Evolutionary conservation across 2,113 vertebrate genomes (phyloP).

Genomic region (Hypocryptadius cinnamomeus): DNA sequence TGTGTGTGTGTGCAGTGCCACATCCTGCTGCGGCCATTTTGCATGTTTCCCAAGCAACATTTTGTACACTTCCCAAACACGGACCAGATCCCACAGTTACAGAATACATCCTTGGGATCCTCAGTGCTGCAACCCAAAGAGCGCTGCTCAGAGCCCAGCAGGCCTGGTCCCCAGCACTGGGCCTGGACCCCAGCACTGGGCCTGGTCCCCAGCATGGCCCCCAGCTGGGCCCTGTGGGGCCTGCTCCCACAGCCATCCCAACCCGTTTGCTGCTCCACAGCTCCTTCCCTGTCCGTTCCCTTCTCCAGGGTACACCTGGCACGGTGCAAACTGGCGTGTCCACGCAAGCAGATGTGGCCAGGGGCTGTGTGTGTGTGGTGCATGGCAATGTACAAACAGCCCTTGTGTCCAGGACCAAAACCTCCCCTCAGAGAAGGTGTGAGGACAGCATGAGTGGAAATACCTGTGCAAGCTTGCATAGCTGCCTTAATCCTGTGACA

Average conservation of each 20-base stretch:
- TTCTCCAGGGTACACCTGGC: not conserved
- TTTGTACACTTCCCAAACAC: not conserved
- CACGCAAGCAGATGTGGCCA: not conserved
- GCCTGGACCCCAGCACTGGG: no score
- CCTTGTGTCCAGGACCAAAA: not conserved
- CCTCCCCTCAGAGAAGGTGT: not conserved
- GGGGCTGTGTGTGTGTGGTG: not conserved
- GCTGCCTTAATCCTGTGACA: not conserved
- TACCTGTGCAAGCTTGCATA: not conserved
- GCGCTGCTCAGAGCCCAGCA: rapidly evolving
- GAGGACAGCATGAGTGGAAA: not conserved
- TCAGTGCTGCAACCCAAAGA: not conserved
- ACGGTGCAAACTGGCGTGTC: rapidly evolving
- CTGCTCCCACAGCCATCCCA: not conserved
- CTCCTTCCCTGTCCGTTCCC: not conserved
- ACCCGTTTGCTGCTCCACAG: not conserved
- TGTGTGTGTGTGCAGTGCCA: not conserved
- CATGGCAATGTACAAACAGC: not conserved
- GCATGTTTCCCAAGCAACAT: not conserved
- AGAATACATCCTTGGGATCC: not conserved
- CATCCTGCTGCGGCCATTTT: not conserved
- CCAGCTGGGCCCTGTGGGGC: not conserved
- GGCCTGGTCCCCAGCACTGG: no score
- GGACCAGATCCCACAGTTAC: not conserved
- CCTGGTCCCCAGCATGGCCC: not conserved